phyloP scores from a whole-genome alignment of 2,113 vertebrate species.

The Leptobrachium ailaonicum region DNA sequence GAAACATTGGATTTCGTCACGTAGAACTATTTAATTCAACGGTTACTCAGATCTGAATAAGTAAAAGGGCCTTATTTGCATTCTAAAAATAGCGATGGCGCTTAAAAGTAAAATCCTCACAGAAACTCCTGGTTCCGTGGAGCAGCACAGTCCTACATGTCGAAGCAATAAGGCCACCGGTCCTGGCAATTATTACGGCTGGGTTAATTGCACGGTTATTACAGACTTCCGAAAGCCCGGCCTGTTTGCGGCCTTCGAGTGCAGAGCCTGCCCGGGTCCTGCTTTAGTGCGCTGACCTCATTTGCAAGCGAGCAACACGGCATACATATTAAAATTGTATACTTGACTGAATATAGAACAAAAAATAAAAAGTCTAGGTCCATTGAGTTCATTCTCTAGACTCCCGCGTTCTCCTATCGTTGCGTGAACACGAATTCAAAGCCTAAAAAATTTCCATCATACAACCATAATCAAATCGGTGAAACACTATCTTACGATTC shows the following conservation, averaged over 20 bases:
- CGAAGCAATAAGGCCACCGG: slow-evolving; percentile 5
- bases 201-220: slow-evolving; percentile 37
- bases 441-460: background rate
- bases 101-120: no score
- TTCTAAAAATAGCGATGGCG: no score
- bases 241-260: slow-evolving; percentile 40
- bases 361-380: slow-evolving; percentile 29
- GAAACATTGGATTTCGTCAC: no score
- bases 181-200: slow-evolving; percentile 18
- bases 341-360: slow-evolving; percentile 17
- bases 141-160: background rate
- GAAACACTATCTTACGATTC: slow-evolving; percentile 2
- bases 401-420: slow-evolving; percentile 15
- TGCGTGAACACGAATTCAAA: slow-evolving; percentile 13
- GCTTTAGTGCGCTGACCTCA: slow-evolving; percentile 48
- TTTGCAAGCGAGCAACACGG: slow-evolving; percentile 41
- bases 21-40: no score
- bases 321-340: slow-evolving; percentile 46
- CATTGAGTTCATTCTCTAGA: slow-evolving; percentile 28
- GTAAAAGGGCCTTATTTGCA: no score
- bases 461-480: slow-evolving; percentile 2
- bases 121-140: background rate
- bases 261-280: slow-evolving; percentile 6
- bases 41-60: no score
- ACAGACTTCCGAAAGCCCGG: slow-evolving; percentile 32